These are phyloP conservation scores for Puma concolor DNA, from an alignment of 2,113 vertebrate species.

Conservation along the genomic window DNA sequence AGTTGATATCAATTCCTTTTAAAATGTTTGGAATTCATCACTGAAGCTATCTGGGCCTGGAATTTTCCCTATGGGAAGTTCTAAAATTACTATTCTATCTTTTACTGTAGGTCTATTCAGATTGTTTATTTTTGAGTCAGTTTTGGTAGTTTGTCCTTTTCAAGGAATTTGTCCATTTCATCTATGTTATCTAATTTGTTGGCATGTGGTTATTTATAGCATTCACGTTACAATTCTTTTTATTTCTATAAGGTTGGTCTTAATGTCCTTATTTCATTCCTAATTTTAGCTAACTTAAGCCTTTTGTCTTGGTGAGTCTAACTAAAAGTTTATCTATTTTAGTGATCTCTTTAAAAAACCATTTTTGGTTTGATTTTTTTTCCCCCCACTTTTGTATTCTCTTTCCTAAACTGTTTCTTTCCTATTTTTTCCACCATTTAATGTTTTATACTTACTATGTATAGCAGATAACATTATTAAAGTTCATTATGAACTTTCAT, in stretches of 20 bases:
- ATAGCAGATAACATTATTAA: neutral
- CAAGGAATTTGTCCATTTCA: neutral
- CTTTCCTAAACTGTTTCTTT: neutral
- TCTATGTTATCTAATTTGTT: neutral
- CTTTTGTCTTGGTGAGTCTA: neutral
- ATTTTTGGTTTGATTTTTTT: neutral
- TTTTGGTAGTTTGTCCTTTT: neutral
- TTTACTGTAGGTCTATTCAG: neutral
- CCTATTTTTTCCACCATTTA: neutral
- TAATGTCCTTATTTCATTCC: neutral
- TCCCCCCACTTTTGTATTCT: neutral
- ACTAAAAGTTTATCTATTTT: neutral
- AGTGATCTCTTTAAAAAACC: neutral
- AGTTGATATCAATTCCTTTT: neutral
- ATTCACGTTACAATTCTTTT: neutral
- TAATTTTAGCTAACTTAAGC: neutral
- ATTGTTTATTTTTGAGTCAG: neutral
- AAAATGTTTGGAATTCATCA: neutral
- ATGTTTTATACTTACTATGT: neutral
- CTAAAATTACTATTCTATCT: neutral
- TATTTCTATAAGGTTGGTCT: conserved; percentile 7
- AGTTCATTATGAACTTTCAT: neutral
- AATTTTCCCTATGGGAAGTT: neutral
- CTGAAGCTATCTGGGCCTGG: neutral
- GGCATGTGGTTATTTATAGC: neutral